A percentile compares a stretch with the other conserved stretches of the same genome.
Evolutionary conservation across 2,113 vertebrate species (phyloP).

Genomic region (Podarcis cretensis): DNA sequence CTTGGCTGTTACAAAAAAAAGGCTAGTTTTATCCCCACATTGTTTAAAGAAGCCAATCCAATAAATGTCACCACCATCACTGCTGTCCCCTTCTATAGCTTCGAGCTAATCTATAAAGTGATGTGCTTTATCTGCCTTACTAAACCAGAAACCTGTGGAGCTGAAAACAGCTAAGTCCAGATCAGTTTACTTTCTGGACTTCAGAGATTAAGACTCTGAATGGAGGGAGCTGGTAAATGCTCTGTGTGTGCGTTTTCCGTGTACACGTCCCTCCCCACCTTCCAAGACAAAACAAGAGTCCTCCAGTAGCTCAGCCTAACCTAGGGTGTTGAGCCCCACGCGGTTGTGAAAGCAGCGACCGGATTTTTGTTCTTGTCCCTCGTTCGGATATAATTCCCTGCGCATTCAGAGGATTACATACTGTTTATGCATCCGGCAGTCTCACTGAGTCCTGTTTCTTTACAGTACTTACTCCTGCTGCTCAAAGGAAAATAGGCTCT

Average conservation of each 20-base stretch:
- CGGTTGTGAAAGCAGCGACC: slow-evolving; percentile 32
- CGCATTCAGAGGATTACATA: slow-evolving; percentile 76
- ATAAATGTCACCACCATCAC: slow-evolving; percentile 35
- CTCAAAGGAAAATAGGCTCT: slow-evolving; percentile 77
- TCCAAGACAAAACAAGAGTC: slow-evolving; percentile 33
- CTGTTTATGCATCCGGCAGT: slow-evolving; percentile 74
- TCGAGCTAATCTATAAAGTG: slow-evolving; percentile 40
- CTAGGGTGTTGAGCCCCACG: slow-evolving; percentile 31
- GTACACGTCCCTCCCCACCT: background rate
- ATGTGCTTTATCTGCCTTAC: slow-evolving; percentile 43
- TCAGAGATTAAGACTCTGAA: slow-evolving; percentile 34
- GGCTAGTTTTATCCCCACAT: slow-evolving; percentile 29
- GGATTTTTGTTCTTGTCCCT: slow-evolving; percentile 58
- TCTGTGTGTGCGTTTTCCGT: background rate
- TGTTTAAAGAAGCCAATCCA: slow-evolving; percentile 53
- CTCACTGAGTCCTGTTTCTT: slow-evolving; percentile 72
- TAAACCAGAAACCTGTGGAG: slow-evolving; percentile 41
- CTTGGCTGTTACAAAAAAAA: slow-evolving; percentile 21
- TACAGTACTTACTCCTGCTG: slow-evolving; percentile 77
- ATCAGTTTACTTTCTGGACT: slow-evolving; percentile 37
- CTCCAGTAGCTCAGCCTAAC: background rate
- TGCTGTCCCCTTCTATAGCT: slow-evolving; percentile 11
- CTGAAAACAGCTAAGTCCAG: slow-evolving; percentile 11
- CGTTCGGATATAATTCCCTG: slow-evolving; percentile 66
- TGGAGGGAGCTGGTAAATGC: background rate